A percentile compares a stretch with the other conserved stretches of the same genome.
Evolutionary conservation across 2,113 vertebrate species (phyloP).

Genomic region (Thunnus thynnus): DNA sequence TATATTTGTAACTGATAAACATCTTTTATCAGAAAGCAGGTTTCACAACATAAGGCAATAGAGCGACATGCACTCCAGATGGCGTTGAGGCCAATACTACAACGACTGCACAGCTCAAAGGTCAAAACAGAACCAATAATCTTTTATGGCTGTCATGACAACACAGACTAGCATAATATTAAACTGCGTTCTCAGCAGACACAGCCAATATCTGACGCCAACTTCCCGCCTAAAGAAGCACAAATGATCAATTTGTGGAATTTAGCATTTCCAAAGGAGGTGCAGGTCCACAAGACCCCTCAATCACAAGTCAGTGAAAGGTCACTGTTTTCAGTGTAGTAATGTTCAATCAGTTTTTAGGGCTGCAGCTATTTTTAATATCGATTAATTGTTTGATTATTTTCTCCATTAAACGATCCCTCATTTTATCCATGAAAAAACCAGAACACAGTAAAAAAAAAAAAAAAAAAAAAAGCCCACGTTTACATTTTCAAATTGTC

Average conservation of each 20-base stretch:
- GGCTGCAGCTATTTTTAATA: neutral
- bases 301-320: neutral
- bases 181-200: slow-evolving; percentile 23
- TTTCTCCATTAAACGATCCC: neutral
- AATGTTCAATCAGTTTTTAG: neutral
- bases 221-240: neutral
- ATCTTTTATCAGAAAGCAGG: slow-evolving; percentile 48
- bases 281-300: neutral
- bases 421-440: neutral
- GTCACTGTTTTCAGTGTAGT: neutral
- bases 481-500: no score
- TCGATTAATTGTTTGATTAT: neutral
- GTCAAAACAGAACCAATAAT: slow-evolving; percentile 58
- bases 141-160: slow-evolving; percentile 64
- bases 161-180: slow-evolving; percentile 11
- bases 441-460: neutral
- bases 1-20: slow-evolving; percentile 46
- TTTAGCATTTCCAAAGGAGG: neutral
- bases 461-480: no score
- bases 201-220: slow-evolving; percentile 8
- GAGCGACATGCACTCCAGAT: slow-evolving; percentile 10
- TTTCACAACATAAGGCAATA: slow-evolving; percentile 50
- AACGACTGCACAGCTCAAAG: slow-evolving; percentile 70
- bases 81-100: slow-evolving; percentile 36
- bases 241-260: neutral